Evolutionary conservation across 2,888 invertebrate genomes (phyloP).

Genomic region (Epicampocera succincta): DNA sequence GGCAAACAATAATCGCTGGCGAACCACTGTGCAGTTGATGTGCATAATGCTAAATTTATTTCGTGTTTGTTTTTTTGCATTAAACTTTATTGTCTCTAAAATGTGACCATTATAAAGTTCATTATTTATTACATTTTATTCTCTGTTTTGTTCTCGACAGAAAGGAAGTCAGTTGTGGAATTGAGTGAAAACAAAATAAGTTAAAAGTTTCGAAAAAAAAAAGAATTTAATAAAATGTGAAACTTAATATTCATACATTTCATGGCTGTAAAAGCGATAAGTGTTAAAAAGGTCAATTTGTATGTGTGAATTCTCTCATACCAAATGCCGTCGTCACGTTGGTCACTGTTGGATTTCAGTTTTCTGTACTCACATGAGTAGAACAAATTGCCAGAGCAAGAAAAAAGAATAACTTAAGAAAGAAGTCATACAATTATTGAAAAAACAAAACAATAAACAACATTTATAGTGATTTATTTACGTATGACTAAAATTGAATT

Average conservation of each 20-base stretch:
- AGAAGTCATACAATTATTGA: conserved; percentile 68
- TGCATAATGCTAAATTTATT: conserved; percentile 42
- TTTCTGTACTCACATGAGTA: not conserved
- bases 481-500: conserved; percentile 40
- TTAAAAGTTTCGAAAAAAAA: conserved; percentile 19
- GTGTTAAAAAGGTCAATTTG: conserved; percentile 68
- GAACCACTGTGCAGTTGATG: conserved; percentile 21
- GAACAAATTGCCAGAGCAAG: conserved; percentile 12
- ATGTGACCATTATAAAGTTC: conserved; percentile 66
- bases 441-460: conserved; percentile 53
- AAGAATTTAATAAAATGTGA: conserved; percentile 57
- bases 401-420: conserved; percentile 35
- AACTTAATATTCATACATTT: conserved; percentile 69
- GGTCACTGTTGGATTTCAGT: not conserved
- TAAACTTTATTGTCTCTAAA: conserved; percentile 55
- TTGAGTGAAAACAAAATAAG: conserved; percentile 32
- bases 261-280: conserved; percentile 60
- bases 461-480: conserved; percentile 56
- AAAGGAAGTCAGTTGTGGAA: conserved; percentile 64
- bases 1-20: not conserved
- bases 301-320: conserved; percentile 53
- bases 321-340: conserved; percentile 9
- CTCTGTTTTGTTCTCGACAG: conserved; percentile 56
- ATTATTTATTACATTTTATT: conserved; percentile 65
- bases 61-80: not conserved